Evolutionary conservation across 2,113 vertebrate genomes (phyloP).

Genomic region (Nibea albiflora): DNA sequence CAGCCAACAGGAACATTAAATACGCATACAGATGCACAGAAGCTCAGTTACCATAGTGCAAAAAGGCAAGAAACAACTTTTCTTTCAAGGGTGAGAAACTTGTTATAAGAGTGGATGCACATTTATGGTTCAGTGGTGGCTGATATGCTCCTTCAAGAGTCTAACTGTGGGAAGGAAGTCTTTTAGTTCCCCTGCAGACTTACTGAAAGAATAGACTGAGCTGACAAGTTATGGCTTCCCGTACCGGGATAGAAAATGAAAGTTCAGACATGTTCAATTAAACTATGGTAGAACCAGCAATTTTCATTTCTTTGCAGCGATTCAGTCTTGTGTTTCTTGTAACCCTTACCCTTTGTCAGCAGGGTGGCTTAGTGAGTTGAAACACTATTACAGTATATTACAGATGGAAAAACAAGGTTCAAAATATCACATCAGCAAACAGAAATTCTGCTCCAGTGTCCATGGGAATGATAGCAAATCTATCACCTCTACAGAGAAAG

Average conservation of each 20-base stretch:
- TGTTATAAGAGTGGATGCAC: constrained; percentile 18
- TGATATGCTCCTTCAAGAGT: constrained; percentile 15
- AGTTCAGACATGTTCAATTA: constrained; percentile 30
- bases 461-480: not conserved
- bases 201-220: not conserved
- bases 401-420: constrained; percentile 16
- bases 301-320: constrained; percentile 14
- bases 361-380: not conserved
- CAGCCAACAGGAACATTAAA: not conserved
- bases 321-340: constrained; percentile 10
- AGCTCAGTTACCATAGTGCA: not conserved
- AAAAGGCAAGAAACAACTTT: not conserved
- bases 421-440: constrained; percentile 1
- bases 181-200: not conserved
- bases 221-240: constrained; percentile 5
- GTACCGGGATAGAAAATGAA: constrained; percentile 7
- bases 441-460: constrained; percentile 5
- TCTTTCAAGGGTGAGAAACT: constrained; percentile 20
- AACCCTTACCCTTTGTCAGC: constrained; percentile 21
- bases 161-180: constrained; percentile 2
- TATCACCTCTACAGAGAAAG: not conserved
- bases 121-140: constrained; percentile 29
- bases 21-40: not conserved
- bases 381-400: not conserved
- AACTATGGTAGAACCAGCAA: constrained; percentile 7